These are phyloP conservation scores for Diabrotica virgifera DNA, from an alignment of 1,140 invertebrate genomes.

Conservation along the genomic window DNA sequence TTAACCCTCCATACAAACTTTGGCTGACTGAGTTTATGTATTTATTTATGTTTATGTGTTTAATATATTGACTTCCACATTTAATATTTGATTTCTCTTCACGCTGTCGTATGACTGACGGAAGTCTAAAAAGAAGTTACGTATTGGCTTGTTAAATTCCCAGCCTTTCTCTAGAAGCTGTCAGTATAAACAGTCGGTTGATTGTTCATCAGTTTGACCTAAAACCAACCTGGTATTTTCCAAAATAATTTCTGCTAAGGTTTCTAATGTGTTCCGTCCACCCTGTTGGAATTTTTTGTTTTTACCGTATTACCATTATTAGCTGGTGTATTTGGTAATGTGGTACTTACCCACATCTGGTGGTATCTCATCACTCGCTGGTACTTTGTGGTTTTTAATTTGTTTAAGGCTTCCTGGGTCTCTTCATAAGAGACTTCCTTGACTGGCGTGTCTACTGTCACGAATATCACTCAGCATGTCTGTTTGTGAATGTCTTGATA, in stretches of 20 bases:
- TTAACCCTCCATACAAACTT: neutral
- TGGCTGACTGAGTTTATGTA: neutral
- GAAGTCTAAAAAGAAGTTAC: neutral
- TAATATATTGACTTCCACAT: too few relatives aligned
- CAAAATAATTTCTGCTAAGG: neutral
- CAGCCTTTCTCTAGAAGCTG: neutral
- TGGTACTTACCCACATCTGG: neutral
- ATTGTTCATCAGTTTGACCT: neutral
- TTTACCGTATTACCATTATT: neutral
- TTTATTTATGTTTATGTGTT: too few relatives aligned
- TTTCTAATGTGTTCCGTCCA: neutral
- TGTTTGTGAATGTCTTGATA: too few relatives aligned
- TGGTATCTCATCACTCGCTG: neutral
- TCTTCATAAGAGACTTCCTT: too few relatives aligned
- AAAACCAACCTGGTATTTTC: neutral
- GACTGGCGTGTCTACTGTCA: too few relatives aligned
- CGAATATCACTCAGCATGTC: too few relatives aligned
- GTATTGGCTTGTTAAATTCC: neutral
- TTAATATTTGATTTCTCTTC: neutral
- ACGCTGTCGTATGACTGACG: neutral
- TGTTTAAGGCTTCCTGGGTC: too few relatives aligned
- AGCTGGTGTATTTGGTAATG: neutral
- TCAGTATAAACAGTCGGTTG: constrained; percentile 3
- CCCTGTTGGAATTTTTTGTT: neutral
- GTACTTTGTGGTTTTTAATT: neutral